A percentile compares a stretch with the other conserved stretches of the same genome.
phyloP scores from a whole-genome alignment of 2,888 invertebrate genomes.

The Sepiola atlantica region DNA sequence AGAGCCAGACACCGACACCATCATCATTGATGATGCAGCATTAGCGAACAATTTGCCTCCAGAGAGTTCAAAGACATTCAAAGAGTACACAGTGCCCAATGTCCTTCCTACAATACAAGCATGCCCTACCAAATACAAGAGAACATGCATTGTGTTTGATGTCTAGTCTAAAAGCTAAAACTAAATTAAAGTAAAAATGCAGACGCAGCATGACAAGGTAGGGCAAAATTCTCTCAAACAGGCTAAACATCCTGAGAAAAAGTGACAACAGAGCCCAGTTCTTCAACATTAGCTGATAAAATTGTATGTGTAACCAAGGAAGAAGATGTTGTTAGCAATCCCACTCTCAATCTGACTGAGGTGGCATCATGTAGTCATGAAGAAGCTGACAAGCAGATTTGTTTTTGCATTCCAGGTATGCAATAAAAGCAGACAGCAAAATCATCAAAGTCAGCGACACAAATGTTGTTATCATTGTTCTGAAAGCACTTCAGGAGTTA shows the following conservation, averaged over 20 bases:
- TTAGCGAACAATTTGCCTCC: background rate
- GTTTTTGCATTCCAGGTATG: background rate
- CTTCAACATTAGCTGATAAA: background rate
- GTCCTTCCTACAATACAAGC: background rate
- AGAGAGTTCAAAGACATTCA: background rate
- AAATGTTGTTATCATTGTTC: slow-evolving; percentile 48
- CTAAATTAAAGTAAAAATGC: too few relatives aligned
- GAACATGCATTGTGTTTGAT: too few relatives aligned
- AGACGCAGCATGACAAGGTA: too few relatives aligned
- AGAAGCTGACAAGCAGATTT: slow-evolving; percentile 53
- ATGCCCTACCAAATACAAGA: background rate
- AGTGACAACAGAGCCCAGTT: background rate
- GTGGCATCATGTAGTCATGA: slow-evolving; percentile 52
- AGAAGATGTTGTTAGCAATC: slow-evolving; percentile 50
- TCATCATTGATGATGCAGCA: background rate
- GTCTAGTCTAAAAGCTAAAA: too few relatives aligned
- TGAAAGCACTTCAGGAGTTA: slow-evolving; percentile 47
- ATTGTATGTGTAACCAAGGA: slow-evolving; percentile 52
- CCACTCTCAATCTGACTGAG: background rate
- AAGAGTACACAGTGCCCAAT: background rate
- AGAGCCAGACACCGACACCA: background rate
- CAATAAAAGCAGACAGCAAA: too few relatives aligned
- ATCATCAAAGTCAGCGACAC: slow-evolving; percentile 48
- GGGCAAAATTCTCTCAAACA: too few relatives aligned
- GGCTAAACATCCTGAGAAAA: too few relatives aligned